These are phyloP conservation scores for Ditula angustiorana DNA, from an alignment of 2,888 invertebrate species.

Conservation along the genomic window DNA sequence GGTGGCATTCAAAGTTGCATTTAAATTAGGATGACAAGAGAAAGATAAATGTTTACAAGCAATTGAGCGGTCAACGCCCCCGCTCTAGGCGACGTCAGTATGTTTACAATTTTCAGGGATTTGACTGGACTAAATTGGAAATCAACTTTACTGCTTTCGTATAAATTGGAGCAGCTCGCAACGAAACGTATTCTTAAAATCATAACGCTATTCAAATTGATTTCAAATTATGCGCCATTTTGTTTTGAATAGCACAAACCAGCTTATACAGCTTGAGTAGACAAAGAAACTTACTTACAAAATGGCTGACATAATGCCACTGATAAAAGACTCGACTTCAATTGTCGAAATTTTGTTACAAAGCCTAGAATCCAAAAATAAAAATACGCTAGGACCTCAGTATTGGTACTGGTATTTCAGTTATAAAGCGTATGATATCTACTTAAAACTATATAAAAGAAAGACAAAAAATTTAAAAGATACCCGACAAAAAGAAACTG, in stretches of 20 bases:
- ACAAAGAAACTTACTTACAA: background rate
- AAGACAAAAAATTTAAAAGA: too few relatives aligned
- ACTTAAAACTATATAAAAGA: too few relatives aligned
- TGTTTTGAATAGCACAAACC: too few relatives aligned
- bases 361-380: too few relatives aligned
- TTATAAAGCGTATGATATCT: too few relatives aligned
- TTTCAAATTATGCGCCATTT: background rate
- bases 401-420: too few relatives aligned
- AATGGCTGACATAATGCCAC: background rate
- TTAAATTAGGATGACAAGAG: conserved; percentile 31
- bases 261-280: too few relatives aligned
- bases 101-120: conserved; percentile 13
- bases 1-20: conserved; percentile 16
- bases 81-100: background rate
- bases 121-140: background rate
- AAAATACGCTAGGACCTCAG: too few relatives aligned
- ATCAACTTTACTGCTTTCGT: background rate
- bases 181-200: background rate
- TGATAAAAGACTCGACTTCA: too few relatives aligned
- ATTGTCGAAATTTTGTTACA: too few relatives aligned
- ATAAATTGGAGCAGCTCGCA: background rate
- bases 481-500: too few relatives aligned
- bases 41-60: conserved; percentile 19
- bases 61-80: conserved; percentile 26
- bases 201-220: background rate